These are phyloP conservation scores for Urocitellus parryii DNA, from an alignment of 2,113 vertebrate species.

Conservation along the genomic window DNA sequence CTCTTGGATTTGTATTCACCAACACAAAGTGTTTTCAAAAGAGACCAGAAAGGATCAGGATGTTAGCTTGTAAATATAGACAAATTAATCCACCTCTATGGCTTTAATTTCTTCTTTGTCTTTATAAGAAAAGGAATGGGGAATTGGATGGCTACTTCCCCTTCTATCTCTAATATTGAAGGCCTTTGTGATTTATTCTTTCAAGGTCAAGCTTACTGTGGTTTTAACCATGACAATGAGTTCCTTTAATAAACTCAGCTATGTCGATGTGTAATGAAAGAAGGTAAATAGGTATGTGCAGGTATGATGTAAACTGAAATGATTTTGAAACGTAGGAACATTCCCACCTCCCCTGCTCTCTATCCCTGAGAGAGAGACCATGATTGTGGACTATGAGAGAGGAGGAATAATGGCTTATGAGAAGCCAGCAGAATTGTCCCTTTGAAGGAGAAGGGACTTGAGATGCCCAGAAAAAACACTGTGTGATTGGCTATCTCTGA, in stretches of 20 bases:
- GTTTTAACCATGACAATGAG: not conserved
- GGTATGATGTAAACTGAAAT: not conserved
- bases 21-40: slow-evolving; percentile 12
- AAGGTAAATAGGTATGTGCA: not conserved
- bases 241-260: not conserved
- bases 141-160: not conserved
- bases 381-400: not conserved
- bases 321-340: not conserved
- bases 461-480: not conserved
- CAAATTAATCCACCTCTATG: slow-evolving; percentile 36
- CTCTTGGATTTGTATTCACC: slow-evolving; percentile 55
- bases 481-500: not conserved
- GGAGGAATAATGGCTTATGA: not conserved
- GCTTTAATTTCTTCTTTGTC: not conserved
- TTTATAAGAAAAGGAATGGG: not conserved
- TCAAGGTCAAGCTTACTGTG: slow-evolving; percentile 21
- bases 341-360: not conserved
- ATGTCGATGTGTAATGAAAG: not conserved
- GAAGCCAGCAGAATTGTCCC: not conserved
- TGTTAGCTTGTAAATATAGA: slow-evolving; percentile 38
- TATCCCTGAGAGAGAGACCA: not conserved
- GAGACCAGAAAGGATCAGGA: not conserved
- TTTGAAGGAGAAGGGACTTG: not conserved
- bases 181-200: not conserved
- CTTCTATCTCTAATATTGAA: not conserved